Conservation (phyloP, 2,113 vertebrate species). For the Anhinga rufa region DNA sequence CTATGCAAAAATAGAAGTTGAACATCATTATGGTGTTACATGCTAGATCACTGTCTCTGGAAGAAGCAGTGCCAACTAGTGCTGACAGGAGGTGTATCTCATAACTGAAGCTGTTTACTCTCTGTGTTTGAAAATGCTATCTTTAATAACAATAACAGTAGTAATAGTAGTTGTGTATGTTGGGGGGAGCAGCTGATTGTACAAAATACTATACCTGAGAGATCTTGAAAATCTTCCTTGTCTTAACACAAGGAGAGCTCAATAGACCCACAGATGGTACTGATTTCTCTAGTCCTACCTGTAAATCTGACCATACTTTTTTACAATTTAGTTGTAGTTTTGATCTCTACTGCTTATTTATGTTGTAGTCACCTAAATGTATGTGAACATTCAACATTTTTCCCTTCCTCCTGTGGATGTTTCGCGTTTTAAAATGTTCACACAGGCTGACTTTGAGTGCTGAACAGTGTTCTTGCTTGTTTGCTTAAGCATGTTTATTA, state of each 20-base stretch:
- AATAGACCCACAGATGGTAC: neutral
- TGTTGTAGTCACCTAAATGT: neutral
- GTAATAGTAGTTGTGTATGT: no score
- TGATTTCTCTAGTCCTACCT: neutral
- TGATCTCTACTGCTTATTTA: neutral
- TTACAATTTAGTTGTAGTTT: neutral
- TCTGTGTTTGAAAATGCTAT: neutral
- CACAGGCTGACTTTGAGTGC: neutral
- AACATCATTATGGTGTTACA: neutral
- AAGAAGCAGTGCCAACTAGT: neutral
- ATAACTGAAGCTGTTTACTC: neutral
- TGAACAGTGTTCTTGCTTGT: neutral
- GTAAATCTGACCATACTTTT: neutral
- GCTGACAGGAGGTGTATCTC: neutral
- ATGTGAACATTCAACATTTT: rapidly evolving
- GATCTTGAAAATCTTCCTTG: neutral
- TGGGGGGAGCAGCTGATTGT: neutral
- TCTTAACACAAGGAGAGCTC: neutral
- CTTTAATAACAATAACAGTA: neutral
- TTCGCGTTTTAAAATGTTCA: neutral
- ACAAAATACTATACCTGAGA: neutral
- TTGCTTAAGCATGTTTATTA: neutral
- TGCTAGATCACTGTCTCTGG: neutral
- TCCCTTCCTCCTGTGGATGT: neutral
- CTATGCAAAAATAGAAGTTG: neutral